Conservation (phyloP, 2,888 invertebrate species). For the Leptinotarsa juncta region DNA sequence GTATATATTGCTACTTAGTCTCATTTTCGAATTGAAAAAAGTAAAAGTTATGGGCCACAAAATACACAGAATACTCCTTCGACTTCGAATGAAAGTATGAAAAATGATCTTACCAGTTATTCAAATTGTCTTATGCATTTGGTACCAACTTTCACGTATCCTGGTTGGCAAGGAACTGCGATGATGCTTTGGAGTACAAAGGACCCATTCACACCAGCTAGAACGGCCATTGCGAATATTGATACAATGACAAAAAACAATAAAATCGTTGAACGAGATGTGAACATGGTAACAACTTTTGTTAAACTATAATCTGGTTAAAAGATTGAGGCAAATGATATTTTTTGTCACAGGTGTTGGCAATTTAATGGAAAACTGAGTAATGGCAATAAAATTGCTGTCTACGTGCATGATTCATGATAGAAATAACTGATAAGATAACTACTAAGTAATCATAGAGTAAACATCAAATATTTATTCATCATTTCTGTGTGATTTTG, state of each 20-base stretch:
- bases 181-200: slow-evolving; percentile 24
- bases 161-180: slow-evolving; percentile 15
- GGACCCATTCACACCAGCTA: background rate
- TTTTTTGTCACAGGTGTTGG: background rate
- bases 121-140: slow-evolving; percentile 12
- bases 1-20: too few relatives aligned
- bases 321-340: background rate
- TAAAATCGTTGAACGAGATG: background rate
- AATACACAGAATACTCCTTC: background rate
- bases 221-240: background rate
- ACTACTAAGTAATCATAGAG: background rate
- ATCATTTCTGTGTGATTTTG: background rate
- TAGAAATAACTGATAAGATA: background rate
- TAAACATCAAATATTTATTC: background rate
- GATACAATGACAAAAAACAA: slow-evolving; percentile 1
- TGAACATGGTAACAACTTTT: background rate
- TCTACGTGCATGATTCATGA: background rate
- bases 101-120: background rate
- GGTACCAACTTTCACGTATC: slow-evolving; percentile 16
- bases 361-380: background rate
- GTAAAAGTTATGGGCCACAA: too few relatives aligned
- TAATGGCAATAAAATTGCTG: background rate
- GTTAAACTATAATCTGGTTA: too few relatives aligned
- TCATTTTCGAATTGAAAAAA: too few relatives aligned
- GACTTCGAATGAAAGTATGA: background rate